These are phyloP conservation scores for Diorhabda carinulata DNA, from an alignment of 1,140 invertebrate genomes.

Conservation along the genomic window DNA sequence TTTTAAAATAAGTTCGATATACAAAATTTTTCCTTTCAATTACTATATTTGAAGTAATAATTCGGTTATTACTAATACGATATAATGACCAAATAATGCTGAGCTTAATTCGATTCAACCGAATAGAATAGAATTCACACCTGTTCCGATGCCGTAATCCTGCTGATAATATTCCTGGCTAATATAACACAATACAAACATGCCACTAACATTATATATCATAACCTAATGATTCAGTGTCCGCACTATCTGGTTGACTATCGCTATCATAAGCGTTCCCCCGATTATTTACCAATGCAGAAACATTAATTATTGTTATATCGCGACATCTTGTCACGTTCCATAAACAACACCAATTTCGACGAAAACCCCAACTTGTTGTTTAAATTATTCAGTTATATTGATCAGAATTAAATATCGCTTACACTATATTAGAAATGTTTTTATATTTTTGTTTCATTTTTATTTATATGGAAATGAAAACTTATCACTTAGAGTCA, in stretches of 20 bases:
- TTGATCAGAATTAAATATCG: no score
- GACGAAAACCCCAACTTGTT: conserved; percentile 1
- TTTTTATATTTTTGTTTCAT: no score
- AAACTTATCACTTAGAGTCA: no score
- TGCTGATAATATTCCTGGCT: conserved; percentile 34
- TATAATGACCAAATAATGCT: background rate
- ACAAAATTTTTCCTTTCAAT: no score
- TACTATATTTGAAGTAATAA: no score
- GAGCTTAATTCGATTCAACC: background rate
- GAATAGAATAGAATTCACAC: conserved; percentile 19
- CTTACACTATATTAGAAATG: no score
- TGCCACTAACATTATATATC: conserved; percentile 35
- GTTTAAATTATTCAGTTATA: background rate
- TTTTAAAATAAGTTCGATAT: no score
- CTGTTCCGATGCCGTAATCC: conserved; percentile 35
- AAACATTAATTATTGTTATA: conserved; percentile 34
- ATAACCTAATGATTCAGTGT: conserved; percentile 41
- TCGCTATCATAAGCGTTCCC: conserved; percentile 37
- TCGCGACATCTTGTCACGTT: conserved; percentile 29
- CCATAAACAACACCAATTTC: conserved; percentile 22
- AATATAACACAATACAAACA: conserved; percentile 41
- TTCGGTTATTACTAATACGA: background rate
- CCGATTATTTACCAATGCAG: conserved; percentile 34
- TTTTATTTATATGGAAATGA: no score
- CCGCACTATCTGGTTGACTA: conserved; percentile 36